A percentile compares a stretch with the other conserved stretches of the same genome.
phyloP scores from a whole-genome alignment of 1,140 invertebrate species.

The Ephestia elutella region DNA sequence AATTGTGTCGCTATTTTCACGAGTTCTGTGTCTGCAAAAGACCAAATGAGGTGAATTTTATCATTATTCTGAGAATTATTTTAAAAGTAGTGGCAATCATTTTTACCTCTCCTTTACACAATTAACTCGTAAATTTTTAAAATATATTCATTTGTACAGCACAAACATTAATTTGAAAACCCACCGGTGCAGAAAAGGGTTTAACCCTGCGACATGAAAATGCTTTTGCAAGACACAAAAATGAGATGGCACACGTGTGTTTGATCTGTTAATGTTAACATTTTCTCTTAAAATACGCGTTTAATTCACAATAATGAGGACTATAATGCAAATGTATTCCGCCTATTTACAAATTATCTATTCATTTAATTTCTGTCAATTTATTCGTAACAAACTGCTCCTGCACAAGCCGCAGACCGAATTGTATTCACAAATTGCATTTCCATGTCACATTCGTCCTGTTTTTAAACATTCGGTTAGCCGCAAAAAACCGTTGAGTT shows the following conservation, averaged over 20 bases:
- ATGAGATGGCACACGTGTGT: neutral
- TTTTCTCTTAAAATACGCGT: neutral
- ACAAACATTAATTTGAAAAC: too few relatives aligned
- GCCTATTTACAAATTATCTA: neutral
- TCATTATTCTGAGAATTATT: too few relatives aligned
- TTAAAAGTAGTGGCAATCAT: too few relatives aligned
- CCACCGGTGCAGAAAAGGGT: too few relatives aligned
- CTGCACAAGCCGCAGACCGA: neutral
- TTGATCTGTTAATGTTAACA: neutral
- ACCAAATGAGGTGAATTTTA: too few relatives aligned
- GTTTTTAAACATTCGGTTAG: constrained; percentile 31
- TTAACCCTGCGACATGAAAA: neutral
- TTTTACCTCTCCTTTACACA: too few relatives aligned
- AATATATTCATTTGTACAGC: too few relatives aligned
- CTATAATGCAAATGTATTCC: neutral
- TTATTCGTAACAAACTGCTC: neutral
- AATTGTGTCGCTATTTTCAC: too few relatives aligned
- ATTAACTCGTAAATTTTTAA: too few relatives aligned
- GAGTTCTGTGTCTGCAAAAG: too few relatives aligned
- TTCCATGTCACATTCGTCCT: constrained; percentile 20
- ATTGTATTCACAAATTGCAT: constrained; percentile 26
- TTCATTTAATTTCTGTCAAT: too few relatives aligned
- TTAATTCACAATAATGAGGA: neutral
- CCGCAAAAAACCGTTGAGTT: constrained; percentile 21
- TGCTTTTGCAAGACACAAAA: neutral